Percentiles rank a stretch among this genome's conserved stretches.
These are phyloP conservation scores for Brevimyrus niger DNA, from an alignment of 2,113 vertebrate species.

Conservation along the genomic window DNA sequence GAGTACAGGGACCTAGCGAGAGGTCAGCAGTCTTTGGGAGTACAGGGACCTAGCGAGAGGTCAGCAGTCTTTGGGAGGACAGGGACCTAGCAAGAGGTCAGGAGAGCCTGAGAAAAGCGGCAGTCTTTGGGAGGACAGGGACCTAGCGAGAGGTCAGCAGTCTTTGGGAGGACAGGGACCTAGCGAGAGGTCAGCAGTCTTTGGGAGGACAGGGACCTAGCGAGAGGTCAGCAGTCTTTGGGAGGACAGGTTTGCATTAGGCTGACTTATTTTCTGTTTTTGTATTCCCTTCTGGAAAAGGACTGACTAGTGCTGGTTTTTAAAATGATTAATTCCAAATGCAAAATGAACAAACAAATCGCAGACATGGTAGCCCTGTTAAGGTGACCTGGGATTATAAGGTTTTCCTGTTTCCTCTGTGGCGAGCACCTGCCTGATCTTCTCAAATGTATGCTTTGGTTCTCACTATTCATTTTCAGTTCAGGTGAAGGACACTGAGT, in stretches of 20 bases:
- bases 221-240: neutral
- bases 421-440: neutral
- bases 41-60: neutral
- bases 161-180: neutral
- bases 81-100: neutral
- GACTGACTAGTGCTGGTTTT: neutral
- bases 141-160: neutral
- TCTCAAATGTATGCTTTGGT: neutral
- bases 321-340: neutral
- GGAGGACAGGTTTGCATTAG: neutral
- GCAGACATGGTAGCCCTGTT: neutral
- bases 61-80: neutral
- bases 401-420: neutral
- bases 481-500: neutral
- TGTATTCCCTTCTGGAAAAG: neutral
- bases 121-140: too few species aligned
- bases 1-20: neutral
- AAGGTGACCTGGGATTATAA: neutral
- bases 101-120: too few species aligned
- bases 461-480: neutral
- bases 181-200: too few species aligned
- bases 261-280: neutral
- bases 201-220: neutral
- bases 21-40: neutral
- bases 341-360: neutral